Conservation (phyloP, 2,888 invertebrate genomes). For the Himalopsyche kuldschensis region DNA sequence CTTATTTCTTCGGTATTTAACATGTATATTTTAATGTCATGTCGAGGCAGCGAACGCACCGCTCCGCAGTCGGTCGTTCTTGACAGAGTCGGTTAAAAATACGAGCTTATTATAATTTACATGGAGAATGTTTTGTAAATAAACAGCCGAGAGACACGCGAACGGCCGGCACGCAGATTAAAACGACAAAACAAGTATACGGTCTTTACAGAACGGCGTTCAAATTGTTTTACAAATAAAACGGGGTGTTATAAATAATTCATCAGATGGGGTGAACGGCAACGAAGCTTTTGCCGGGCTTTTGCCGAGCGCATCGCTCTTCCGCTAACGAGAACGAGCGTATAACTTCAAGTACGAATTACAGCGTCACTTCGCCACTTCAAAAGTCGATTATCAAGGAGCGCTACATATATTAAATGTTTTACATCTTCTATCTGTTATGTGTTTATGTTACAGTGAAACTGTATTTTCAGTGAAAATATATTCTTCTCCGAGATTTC, state of each 20-base stretch:
- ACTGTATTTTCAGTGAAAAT: too few species aligned
- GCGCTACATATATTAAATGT: neutral
- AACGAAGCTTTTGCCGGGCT: neutral
- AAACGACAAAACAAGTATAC: neutral
- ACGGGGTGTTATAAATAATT: slow-evolving; percentile 35
- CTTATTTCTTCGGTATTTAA: neutral
- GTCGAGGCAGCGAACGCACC: neutral
- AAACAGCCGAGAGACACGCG: neutral
- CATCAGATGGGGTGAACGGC: slow-evolving; percentile 14
- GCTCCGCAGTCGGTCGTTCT: neutral
- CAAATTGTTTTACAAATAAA: slow-evolving; percentile 39
- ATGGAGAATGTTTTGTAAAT: neutral
- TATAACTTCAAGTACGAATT: neutral
- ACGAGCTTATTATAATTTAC: neutral
- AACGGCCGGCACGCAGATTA: neutral
- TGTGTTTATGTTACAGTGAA: too few species aligned
- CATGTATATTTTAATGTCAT: neutral
- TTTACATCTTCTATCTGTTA: too few species aligned
- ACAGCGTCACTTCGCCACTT: neutral
- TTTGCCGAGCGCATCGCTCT: neutral
- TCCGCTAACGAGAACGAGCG: neutral
- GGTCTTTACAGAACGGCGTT: slow-evolving; percentile 30
- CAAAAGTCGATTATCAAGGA: neutral
- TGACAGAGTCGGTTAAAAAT: neutral
- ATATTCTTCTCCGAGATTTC: too few species aligned